phyloP scores from a whole-genome alignment of 2,113 vertebrate genomes.

The Hiodon alosoides region DNA sequence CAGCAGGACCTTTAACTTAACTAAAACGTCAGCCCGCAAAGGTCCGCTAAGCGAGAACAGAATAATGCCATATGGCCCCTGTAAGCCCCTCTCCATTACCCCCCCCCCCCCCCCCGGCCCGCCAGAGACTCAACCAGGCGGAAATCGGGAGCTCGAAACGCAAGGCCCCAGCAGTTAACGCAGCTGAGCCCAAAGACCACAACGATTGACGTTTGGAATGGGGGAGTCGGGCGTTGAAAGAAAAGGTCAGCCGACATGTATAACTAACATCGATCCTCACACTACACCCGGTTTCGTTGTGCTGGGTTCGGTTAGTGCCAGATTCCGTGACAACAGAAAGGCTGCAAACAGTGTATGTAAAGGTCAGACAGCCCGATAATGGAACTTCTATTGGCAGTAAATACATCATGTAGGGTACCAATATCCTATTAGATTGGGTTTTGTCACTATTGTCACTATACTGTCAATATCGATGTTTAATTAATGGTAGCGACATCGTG shows the following conservation, averaged over 20 bases:
- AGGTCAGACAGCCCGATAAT: too few relatives aligned
- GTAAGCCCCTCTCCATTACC: background rate
- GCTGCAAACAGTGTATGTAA: background rate
- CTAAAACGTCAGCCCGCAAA: slow-evolving; percentile 5
- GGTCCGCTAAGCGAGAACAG: background rate
- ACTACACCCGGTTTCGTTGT: background rate
- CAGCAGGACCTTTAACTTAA: background rate
- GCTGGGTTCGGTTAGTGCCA: background rate
- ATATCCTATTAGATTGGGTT: too few relatives aligned
- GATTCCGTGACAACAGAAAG: background rate
- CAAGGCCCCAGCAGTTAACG: background rate
- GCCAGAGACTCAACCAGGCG: background rate
- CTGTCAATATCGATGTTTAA: too few relatives aligned
- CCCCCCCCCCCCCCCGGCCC: background rate
- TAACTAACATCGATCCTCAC: background rate
- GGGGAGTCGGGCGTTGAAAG: background rate
- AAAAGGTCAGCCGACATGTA: background rate
- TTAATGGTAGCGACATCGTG: too few relatives aligned
- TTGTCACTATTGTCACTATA: too few relatives aligned
- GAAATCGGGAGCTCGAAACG: background rate
- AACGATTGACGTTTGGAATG: too few relatives aligned
- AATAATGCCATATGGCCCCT: background rate
- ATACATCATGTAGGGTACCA: too few relatives aligned
- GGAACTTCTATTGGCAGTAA: background rate
- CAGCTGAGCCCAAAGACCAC: background rate